These are phyloP conservation scores for Caenorhabditis imperialis DNA, from an alignment of 2,888 invertebrate genomes.

Conservation along the genomic window DNA sequence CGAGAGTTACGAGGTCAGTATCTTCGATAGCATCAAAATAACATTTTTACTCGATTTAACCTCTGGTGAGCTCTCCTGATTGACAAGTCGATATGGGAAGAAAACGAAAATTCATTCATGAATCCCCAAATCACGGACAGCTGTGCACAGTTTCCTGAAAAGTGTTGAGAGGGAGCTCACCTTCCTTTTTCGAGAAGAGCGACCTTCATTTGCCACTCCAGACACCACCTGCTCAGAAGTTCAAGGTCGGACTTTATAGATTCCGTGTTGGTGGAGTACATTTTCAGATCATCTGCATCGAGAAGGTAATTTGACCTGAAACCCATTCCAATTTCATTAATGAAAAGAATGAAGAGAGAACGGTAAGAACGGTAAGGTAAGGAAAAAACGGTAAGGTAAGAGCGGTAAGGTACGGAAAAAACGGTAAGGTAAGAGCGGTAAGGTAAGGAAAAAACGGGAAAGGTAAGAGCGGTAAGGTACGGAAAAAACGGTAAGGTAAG, in stretches of 20 bases:
- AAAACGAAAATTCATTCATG: not conserved
- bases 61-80: constrained; percentile 3
- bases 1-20: not conserved
- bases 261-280: constrained; percentile 1
- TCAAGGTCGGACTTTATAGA: not conserved
- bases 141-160: not conserved
- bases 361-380: no score
- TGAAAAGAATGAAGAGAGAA: not conserved
- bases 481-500: no score
- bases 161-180: not conserved
- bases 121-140: constrained; percentile 3
- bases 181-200: not conserved
- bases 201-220: not conserved
- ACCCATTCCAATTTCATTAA: not conserved
- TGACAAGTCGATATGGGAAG: not conserved
- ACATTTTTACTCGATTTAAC: not conserved
- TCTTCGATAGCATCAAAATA: no score
- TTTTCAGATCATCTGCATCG: constrained; percentile 8
- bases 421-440: no score
- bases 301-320: constrained; percentile 1
- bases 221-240: not conserved
- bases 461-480: no score
- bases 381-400: no score
- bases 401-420: no score
- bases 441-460: no score